phyloP scores from a whole-genome alignment of 2,888 invertebrate species.

The Eudemis profundana region DNA sequence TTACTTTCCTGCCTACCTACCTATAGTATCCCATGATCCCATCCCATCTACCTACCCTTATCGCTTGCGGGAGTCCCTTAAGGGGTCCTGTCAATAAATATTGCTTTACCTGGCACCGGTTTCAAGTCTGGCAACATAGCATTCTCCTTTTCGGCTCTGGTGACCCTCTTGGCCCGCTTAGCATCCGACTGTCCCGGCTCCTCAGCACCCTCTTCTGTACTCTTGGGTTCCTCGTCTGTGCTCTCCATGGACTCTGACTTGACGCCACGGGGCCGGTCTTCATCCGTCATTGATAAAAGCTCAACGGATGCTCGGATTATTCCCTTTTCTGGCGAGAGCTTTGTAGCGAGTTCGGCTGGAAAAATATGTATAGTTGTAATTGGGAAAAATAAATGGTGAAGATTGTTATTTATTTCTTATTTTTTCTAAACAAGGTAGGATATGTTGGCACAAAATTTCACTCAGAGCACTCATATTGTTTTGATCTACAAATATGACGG shows the following conservation, averaged over 20 bases:
- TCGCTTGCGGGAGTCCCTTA: no score
- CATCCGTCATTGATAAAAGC: conserved; percentile 89
- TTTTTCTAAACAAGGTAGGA: no score
- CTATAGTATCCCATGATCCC: no score
- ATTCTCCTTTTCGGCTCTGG: conserved; percentile 87
- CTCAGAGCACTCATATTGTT: no score
- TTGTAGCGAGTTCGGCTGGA: conserved; percentile 84
- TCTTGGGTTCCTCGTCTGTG: conserved; percentile 51
- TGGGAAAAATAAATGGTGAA: no score
- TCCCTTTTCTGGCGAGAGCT: conserved; percentile 90
- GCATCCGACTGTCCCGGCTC: conserved; percentile 74
- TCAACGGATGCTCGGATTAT: conserved; percentile 93
- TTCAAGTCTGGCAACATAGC: conserved; percentile 93
- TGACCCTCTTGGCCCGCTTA: conserved; percentile 73
- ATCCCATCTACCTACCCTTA: no score
- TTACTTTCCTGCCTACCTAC: no score
- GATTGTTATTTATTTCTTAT: no score
- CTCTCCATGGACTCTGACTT: conserved; percentile 62
- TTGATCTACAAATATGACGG: no score
- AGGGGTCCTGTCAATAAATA: no score
- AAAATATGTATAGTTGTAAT: conserved; percentile 47
- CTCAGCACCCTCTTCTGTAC: conserved; percentile 54
- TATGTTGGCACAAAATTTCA: no score
- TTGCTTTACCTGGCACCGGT: conserved; percentile 40
- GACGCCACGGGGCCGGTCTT: conserved; percentile 87